Evolutionary conservation across 2,113 vertebrate genomes (phyloP).

Genomic region (Phrynosoma blainvillii): DNA sequence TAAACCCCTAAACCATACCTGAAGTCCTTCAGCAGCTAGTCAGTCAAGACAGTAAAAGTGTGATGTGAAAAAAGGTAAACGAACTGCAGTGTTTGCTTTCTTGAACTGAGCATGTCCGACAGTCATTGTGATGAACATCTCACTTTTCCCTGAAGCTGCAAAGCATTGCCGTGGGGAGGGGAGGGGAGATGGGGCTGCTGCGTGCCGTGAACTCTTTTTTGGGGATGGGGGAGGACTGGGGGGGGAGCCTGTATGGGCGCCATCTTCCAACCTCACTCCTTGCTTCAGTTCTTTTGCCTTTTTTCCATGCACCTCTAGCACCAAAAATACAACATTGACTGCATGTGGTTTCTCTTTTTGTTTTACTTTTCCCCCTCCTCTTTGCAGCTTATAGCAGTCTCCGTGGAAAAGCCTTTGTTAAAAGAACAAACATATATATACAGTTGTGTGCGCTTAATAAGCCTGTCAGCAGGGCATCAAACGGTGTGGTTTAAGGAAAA

Average conservation of each 20-base stretch:
- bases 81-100: conserved; percentile 80
- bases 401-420: conserved; percentile 87
- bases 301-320: conserved; percentile 91
- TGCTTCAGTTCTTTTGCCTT: conserved; percentile 88
- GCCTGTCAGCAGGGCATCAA: conserved; percentile 82
- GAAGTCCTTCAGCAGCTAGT: conserved; percentile 83
- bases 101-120: conserved; percentile 85
- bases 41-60: conserved; percentile 73
- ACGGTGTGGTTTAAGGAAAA: conserved; percentile 69
- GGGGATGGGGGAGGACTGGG: conserved; percentile 57
- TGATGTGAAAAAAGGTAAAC: conserved; percentile 81
- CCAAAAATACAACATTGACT: conserved; percentile 79
- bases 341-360: conserved; percentile 86
- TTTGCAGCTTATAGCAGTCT: conserved; percentile 84
- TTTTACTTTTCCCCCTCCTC: conserved; percentile 37
- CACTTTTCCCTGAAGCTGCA: conserved; percentile 78
- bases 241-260: conserved; percentile 87
- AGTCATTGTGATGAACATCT: conserved; percentile 83
- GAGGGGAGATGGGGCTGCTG: conserved; percentile 78
- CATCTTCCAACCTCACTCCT: conserved; percentile 87
- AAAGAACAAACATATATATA: conserved; percentile 13
- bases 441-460: conserved; percentile 65
- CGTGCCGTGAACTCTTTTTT: conserved; percentile 83
- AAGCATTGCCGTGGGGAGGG: conserved; percentile 86
- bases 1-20: conserved; percentile 50